Base-by-base conservation (phyloP, 1,140 invertebrate species). In the Cherax quadricarinatus region DNA sequence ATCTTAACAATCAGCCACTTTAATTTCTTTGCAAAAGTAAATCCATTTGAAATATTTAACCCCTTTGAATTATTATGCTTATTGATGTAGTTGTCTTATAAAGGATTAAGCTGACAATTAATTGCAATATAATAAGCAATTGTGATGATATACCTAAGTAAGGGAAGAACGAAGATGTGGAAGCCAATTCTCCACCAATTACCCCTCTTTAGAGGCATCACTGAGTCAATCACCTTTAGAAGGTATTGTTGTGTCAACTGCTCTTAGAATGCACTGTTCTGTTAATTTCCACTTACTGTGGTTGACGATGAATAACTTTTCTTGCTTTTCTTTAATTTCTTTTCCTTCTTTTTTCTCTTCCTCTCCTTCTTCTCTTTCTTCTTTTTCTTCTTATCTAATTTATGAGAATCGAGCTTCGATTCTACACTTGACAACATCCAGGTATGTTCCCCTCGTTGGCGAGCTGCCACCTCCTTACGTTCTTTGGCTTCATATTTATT, bases 351-450 rank as follows among this genome's bases (percentile, higher is more conserved):
- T 51, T 85, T 84, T n/a, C 83, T 83, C 30, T 83, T 73, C 41
- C 62, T 70, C 80, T 89, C 83, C n/a, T 90, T 84, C 30, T 89
- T 81, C 49, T 90, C 70, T 66, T 90, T 84, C 49, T 84, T 84
- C 24, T 90, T 83, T 62, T 85, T 90, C 51, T 89, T 89, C 88
- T 78, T 90, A 18, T 73, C 66, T 57, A 53, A 7, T 12, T 53
- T 62, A 62, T 80, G 51, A 30, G 75, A 53, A 24, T 60, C 16
- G n/a, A 88, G 86, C 49, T 75, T 41, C 5, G 86, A 79, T 70
- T 88, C 86, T 75, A 90, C 88, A 30, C 81, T 85, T 24, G 88
- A 57, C 88, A 90, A 73, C 88, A 90, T 90, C 88, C 88, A 90
- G 7, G 66, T 30, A 57, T 90, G 88, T 30, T 90, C 88, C 4